Percentiles rank a stretch among this genome's conserved stretches.
Evolutionary conservation across 30 jellyfish, hydroid and myxozoan genomes (phyloP).

Genomic region (Morbakka virulenta): DNA sequence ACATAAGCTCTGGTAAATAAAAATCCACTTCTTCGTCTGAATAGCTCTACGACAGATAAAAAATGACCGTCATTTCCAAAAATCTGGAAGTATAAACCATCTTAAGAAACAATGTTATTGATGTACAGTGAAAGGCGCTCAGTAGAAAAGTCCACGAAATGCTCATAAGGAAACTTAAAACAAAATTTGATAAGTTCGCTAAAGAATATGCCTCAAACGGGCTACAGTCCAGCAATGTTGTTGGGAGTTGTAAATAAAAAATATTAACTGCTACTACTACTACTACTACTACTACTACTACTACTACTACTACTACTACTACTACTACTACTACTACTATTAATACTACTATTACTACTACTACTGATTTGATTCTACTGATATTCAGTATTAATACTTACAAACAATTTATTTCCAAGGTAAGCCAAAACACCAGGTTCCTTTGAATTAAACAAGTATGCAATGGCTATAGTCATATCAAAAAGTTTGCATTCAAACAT

Average conservation of each 20-base stretch:
- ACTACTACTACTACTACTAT: neutral
- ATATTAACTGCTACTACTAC: too few species aligned
- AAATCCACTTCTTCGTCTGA: slow-evolving; percentile 93
- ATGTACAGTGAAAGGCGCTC: too few species aligned
- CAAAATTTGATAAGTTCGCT: neutral
- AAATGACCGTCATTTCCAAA: neutral
- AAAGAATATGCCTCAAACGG: neutral
- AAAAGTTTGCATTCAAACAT: slow-evolving; percentile 90
- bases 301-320: too few species aligned
- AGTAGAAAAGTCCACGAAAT: too few species aligned
- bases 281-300: too few species aligned
- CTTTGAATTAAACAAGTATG: slow-evolving; percentile 87
- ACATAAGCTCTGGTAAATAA: slow-evolving; percentile 95
- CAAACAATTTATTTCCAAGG: slow-evolving; percentile 93
- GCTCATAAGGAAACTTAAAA: too few species aligned
- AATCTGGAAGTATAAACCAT: too few species aligned
- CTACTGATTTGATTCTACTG: too few species aligned
- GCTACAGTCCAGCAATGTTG: too few species aligned
- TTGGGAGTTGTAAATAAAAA: too few species aligned
- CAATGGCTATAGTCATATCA: slow-evolving; percentile 94
- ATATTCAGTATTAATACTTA: slow-evolving; percentile 26
- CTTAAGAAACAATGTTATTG: too few species aligned
- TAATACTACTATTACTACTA: too few species aligned
- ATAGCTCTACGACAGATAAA: slow-evolving; percentile 51
- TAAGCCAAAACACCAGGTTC: slow-evolving; percentile 95